Base-by-base conservation (phyloP, 2,888 invertebrate species). In the Trypoxylon attenuatum region DNA sequence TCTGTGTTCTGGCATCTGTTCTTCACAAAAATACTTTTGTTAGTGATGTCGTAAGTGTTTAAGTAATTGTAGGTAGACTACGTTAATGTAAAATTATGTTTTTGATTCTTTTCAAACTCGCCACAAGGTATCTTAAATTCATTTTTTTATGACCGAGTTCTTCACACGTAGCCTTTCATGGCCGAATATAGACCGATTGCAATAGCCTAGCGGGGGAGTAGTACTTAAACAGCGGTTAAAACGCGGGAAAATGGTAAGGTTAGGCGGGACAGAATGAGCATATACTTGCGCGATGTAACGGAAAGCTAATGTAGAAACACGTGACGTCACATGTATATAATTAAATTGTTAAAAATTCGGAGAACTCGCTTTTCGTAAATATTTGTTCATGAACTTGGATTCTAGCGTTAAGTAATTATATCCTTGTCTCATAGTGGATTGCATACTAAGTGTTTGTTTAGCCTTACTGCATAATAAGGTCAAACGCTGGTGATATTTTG, bases 201-300 rank as follows among this genome's bases (percentile, higher is more conserved):
- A 1, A 13, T 3, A 5, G n/a, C 33, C 6, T 4, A 2, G 10
- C 18, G 27, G 43, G 10, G 1, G 8, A 13, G 39, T 16, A 15
- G 15, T n/a, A 23, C 33, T 47, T 27, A 65, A 46, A 56, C 33
- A 45, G 19, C 13, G 16, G 39, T 19, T 16, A 49, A 39, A 53
- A 52, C 69, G 73, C 73, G 72, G 73, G 73, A 69, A 73, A 73
- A 33, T 22, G 41, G 62, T 52, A 49, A 72, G 69, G 69, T 73
- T 73, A 69, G 62, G 69, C 69, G 41, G 52, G 2, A 23, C 22
- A 18, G 15, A 42, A 50, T 18, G 27, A 43, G 16, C 27, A 27
- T 55, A 53, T 21, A 47, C 56, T 56, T 56, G 23, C 46, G 47
- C 2, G 41, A 15, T 41, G 22, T 46, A 33, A 39, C 8, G 33